A percentile compares a stretch with the other conserved stretches of the same genome.
These are phyloP conservation scores for Lathronympha strigana DNA, from an alignment of 2,888 invertebrate species.

Conservation along the genomic window DNA sequence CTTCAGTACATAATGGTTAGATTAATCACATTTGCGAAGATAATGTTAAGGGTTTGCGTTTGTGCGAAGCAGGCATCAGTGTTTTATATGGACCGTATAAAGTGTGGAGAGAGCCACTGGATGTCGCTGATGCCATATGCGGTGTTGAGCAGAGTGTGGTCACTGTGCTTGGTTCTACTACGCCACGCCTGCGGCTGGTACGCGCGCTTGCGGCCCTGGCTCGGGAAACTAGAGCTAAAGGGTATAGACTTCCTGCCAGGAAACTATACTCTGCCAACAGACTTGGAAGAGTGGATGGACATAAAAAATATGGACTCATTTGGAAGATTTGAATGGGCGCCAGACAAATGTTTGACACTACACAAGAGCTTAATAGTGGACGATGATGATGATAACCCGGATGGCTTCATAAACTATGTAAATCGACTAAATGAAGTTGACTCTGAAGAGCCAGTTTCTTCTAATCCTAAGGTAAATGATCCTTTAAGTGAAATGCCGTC, in stretches of 20 bases:
- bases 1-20: conserved; percentile 81
- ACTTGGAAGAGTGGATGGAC: conserved; percentile 78
- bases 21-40: conserved; percentile 81
- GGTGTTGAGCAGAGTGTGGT: conserved; percentile 82
- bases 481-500: background rate
- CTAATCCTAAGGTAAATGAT: background rate
- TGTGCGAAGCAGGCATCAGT: conserved; percentile 76
- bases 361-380: conserved; percentile 54
- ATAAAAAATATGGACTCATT: conserved; percentile 73
- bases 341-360: conserved; percentile 56
- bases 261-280: conserved; percentile 69
- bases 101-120: conserved; percentile 82
- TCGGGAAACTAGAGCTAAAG: conserved; percentile 66
- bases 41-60: conserved; percentile 79
- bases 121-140: conserved; percentile 83
- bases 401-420: conserved; percentile 67
- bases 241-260: conserved; percentile 79
- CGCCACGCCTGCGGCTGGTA: conserved; percentile 82
- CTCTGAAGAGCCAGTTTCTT: conserved; percentile 38
- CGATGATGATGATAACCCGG: conserved; percentile 59
- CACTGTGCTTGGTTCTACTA: conserved; percentile 73
- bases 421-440: conserved; percentile 59
- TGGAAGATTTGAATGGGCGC: conserved; percentile 69
- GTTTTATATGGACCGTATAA: conserved; percentile 80
- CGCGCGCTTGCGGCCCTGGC: conserved; percentile 66